Conservation (phyloP, 1,140 invertebrate species). For the Pachypsylla venusta region DNA sequence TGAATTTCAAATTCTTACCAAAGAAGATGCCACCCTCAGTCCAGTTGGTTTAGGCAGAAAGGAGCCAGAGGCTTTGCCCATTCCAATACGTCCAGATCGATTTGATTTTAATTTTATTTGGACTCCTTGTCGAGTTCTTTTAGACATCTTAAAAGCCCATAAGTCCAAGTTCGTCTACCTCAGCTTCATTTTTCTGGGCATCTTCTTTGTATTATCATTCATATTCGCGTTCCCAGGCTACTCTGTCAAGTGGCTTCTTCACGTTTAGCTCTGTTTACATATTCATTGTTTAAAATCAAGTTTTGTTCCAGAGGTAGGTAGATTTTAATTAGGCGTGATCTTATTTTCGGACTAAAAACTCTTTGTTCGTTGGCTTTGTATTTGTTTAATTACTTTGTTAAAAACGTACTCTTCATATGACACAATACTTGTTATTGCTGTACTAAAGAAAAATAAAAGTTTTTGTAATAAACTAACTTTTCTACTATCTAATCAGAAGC, state of each 20-base stretch:
- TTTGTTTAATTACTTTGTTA: too few species aligned
- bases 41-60: slow-evolving; percentile 45
- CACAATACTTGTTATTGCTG: too few species aligned
- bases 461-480: too few species aligned
- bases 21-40: slow-evolving; percentile 37
- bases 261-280: too few species aligned
- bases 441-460: too few species aligned
- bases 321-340: too few species aligned
- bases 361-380: too few species aligned
- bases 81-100: slow-evolving; percentile 28
- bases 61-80: slow-evolving; percentile 39
- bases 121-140: not conserved
- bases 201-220: not conserved
- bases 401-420: too few species aligned
- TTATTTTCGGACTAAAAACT: too few species aligned
- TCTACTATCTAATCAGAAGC: too few species aligned
- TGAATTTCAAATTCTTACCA: slow-evolving; percentile 41
- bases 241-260: not conserved
- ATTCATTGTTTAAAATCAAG: too few species aligned
- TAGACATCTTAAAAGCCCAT: not conserved
- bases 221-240: not conserved
- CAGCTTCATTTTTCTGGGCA: not conserved
- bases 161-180: not conserved
- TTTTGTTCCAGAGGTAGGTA: too few species aligned
- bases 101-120: not conserved